phyloP scores from a whole-genome alignment of 2,888 invertebrate genomes.

The Julus scandinavius region DNA sequence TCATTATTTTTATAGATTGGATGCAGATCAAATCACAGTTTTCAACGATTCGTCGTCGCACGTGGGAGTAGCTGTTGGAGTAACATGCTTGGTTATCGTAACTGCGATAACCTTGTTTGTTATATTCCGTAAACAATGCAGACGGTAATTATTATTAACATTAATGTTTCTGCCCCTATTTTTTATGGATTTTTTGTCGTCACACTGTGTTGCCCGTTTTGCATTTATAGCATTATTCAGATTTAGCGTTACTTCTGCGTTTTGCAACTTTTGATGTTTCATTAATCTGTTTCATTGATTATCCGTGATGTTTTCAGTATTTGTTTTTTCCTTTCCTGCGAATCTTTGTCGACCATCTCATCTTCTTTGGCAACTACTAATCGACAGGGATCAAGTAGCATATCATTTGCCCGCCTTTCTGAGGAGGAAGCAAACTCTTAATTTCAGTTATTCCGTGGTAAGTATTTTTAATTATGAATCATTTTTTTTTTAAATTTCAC shows the following conservation, averaged over 20 bases:
- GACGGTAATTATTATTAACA: background rate
- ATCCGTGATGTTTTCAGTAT: conserved; percentile 50
- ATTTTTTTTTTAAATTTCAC: too few relatives aligned
- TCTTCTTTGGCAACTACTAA: conserved; percentile 19
- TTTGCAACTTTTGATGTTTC: background rate
- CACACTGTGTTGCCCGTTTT: background rate
- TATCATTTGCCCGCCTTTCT: conserved; percentile 49
- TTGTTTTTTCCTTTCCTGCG: conserved; percentile 53
- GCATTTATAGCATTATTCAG: too few relatives aligned
- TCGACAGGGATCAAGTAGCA: conserved; percentile 48
- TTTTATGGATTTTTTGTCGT: background rate
- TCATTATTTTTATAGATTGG: background rate
- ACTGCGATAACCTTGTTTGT: background rate
- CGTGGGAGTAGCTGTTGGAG: conserved; percentile 21
- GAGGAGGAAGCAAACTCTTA: conserved; percentile 48
- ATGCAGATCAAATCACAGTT: background rate
- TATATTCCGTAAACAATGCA: conserved; percentile 39
- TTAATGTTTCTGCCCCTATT: background rate
- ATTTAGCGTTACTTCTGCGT: too few relatives aligned
- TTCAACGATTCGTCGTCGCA: background rate
- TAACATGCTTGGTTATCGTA: background rate
- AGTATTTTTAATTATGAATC: background rate
- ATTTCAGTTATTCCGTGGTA: conserved; percentile 35
- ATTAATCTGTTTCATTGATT: conserved; percentile 45
- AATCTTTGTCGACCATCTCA: conserved; percentile 39